Percentiles rank a stretch among this genome's conserved stretches.
phyloP scores from a whole-genome alignment of 2,797 vertebrate genomes.

The Intellagama lesueurii region DNA sequence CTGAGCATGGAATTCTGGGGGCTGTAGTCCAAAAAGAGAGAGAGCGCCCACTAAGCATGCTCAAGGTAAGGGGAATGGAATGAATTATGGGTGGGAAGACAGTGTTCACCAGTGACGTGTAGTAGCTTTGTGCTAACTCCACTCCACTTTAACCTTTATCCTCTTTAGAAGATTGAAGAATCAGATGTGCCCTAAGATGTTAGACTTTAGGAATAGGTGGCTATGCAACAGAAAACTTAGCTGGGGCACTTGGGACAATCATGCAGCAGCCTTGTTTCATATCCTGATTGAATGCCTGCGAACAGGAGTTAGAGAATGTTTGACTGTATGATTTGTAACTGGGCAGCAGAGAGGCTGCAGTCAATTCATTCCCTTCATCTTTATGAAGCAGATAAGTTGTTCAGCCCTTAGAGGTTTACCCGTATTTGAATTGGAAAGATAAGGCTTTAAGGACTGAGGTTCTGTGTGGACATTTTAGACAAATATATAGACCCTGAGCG shows the following conservation, averaged over 20 bases:
- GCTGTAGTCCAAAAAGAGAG: too few relatives aligned
- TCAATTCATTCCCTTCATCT: conserved; percentile 43
- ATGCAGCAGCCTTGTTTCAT: neutral
- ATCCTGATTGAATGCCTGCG: neutral
- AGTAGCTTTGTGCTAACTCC: neutral
- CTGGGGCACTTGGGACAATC: neutral
- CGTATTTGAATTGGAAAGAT: conserved; percentile 51
- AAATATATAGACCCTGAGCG: conserved; percentile 23
- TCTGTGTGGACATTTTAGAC: conserved; percentile 45
- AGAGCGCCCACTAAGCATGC: neutral
- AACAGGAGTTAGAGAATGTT: conserved; percentile 25
- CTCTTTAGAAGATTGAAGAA: neutral
- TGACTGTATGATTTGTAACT: conserved; percentile 32
- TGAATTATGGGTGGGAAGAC: neutral
- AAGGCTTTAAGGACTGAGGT: conserved; percentile 50
- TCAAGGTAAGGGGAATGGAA: neutral
- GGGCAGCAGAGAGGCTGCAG: conserved; percentile 40
- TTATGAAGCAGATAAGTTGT: conserved; percentile 56
- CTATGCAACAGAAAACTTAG: neutral
- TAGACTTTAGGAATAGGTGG: neutral
- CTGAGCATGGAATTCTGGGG: too few relatives aligned
- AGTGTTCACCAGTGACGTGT: neutral
- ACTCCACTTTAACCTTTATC: neutral
- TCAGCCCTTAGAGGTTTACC: conserved; percentile 45
- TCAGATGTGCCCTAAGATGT: neutral